Conservation (phyloP, 2,797 vertebrate genomes). For the Garrulus glandarius region DNA sequence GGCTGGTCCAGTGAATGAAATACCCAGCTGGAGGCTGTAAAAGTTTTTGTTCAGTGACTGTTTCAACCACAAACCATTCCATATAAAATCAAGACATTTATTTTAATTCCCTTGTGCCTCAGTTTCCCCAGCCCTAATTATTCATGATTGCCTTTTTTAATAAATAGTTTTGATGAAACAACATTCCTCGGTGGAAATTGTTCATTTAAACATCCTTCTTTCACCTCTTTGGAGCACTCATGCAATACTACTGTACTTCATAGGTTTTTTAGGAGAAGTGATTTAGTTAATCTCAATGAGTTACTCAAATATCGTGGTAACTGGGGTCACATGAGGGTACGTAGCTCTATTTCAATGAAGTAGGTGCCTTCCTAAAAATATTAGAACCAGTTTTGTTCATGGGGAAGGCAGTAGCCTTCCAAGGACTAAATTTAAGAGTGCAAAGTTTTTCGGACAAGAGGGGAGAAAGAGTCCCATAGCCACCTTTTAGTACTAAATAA, state of each 20-base stretch:
- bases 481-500: not conserved
- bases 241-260: not conserved
- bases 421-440: not conserved
- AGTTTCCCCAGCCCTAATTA: conserved; percentile 34
- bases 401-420: not conserved
- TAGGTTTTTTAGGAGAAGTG: not conserved
- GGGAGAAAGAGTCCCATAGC: not conserved
- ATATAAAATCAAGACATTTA: not conserved
- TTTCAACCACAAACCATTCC: not conserved
- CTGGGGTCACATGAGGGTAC: not conserved
- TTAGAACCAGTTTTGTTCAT: not conserved
- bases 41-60: conserved; percentile 8
- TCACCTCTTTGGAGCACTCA: not conserved
- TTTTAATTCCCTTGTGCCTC: conserved; percentile 30
- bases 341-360: not conserved
- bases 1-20: conserved; percentile 28
- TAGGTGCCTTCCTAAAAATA: not conserved
- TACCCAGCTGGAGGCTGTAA: conserved; percentile 43
- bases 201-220: not conserved
- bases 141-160: not conserved
- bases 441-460: not conserved
- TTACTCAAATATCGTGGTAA: not conserved
- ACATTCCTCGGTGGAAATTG: not conserved
- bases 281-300: not conserved
- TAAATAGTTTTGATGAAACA: not conserved